These are phyloP conservation scores for Pseudorasbora parva DNA, from an alignment of 2,113 vertebrate species.

Conservation along the genomic window DNA sequence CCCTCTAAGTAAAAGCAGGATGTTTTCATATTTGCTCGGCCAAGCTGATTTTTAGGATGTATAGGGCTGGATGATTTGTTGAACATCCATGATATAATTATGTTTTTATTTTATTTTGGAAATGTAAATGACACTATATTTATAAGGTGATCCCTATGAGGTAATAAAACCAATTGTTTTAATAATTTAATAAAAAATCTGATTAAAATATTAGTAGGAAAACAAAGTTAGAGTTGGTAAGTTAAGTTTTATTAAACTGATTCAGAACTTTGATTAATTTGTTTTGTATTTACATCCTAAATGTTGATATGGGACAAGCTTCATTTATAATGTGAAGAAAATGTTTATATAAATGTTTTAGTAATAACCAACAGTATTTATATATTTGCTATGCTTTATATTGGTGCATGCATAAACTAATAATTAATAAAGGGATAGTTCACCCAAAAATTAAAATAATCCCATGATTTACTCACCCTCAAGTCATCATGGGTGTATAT, in stretches of 20 bases:
- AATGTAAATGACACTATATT: not conserved
- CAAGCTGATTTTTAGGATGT: not conserved
- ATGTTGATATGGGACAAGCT: not conserved
- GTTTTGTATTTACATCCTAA: not conserved
- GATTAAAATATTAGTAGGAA: too few species aligned
- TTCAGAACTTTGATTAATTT: not conserved
- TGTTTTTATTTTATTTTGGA: not conserved
- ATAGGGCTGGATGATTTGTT: not conserved
- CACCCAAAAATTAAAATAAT: too few species aligned
- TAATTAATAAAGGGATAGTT: not conserved
- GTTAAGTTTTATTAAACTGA: not conserved
- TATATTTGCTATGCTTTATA: not conserved
- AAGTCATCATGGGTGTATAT: too few species aligned
- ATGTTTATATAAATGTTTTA: not conserved
- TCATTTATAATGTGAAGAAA: not conserved
- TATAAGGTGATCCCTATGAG: not conserved
- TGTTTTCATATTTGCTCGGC: slow-evolving; percentile 16
- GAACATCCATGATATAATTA: not conserved
- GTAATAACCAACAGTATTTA: not conserved
- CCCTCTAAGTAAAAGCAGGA: slow-evolving; percentile 5
- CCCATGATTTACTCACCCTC: too few species aligned
- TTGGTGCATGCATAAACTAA: not conserved
- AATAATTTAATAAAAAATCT: too few species aligned
- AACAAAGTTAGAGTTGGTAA: not conserved
- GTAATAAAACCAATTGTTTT: not conserved